These are phyloP conservation scores for Baronia brevicornis DNA, from an alignment of 2,888 invertebrate genomes.

Conservation along the genomic window DNA sequence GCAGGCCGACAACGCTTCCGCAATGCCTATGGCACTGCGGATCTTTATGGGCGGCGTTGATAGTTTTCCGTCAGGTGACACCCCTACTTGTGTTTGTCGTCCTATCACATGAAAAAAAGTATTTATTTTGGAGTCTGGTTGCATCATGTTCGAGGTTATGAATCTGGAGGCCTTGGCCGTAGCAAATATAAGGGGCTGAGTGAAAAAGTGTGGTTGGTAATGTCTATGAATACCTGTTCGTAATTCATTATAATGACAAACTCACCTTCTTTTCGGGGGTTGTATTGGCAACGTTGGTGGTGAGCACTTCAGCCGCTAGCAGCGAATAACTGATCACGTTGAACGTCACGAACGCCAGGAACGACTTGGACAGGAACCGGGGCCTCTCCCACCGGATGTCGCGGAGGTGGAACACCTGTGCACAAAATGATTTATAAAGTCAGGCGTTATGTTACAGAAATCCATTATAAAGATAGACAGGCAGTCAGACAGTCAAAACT, in stretches of 20 bases:
- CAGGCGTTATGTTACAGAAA: too few species aligned
- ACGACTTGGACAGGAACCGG: slow-evolving; percentile 93
- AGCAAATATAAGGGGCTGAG: background rate
- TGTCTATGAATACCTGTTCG: background rate
- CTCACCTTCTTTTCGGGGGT: slow-evolving; percentile 70
- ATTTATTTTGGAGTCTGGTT: too few species aligned
- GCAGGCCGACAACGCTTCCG: too few species aligned
- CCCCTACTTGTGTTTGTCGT: too few species aligned
- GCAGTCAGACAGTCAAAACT: too few species aligned
- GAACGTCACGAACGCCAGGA: slow-evolving; percentile 91
- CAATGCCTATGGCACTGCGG: too few species aligned
- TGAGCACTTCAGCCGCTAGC: slow-evolving; percentile 81
- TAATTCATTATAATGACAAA: background rate
- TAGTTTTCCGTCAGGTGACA: too few species aligned
- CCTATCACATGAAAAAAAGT: too few species aligned
- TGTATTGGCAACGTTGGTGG: slow-evolving; percentile 71
- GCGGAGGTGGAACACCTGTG: slow-evolving; percentile 91
- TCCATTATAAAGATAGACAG: too few species aligned
- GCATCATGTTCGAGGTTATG: too few species aligned
- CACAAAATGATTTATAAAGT: slow-evolving; percentile 36
- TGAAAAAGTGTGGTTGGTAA: background rate
- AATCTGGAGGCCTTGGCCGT: too few species aligned
- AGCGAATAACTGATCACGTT: slow-evolving; percentile 92
- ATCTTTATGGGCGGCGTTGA: too few species aligned
- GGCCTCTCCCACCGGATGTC: slow-evolving; percentile 92